Evolutionary conservation across 1,140 invertebrate species (phyloP).

Genomic region (Drosophila albomicans): DNA sequence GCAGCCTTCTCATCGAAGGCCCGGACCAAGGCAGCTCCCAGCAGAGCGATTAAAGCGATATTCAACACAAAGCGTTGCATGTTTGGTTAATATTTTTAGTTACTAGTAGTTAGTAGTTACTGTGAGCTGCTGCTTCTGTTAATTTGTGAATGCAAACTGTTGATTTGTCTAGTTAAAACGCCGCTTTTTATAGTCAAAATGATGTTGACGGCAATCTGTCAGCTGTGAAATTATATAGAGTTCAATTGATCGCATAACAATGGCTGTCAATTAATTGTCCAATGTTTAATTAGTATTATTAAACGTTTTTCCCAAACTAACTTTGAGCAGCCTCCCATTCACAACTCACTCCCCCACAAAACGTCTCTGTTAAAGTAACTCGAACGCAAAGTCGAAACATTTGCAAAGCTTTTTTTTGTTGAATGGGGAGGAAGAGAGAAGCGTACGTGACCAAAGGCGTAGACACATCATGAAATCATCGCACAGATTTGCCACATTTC

Average conservation of each 20-base stretch:
- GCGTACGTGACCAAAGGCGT: slow-evolving; percentile 44
- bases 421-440: background rate
- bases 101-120: too few species aligned
- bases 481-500: slow-evolving; percentile 45
- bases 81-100: slow-evolving; percentile 8
- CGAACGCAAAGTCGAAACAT: background rate
- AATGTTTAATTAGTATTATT: slow-evolving; percentile 40
- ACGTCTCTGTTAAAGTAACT: background rate
- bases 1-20: slow-evolving; percentile 65
- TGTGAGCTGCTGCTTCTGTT: background rate
- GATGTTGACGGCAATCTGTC: slow-evolving; percentile 33
- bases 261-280: slow-evolving; percentile 28
- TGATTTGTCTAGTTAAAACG: slow-evolving; percentile 22
- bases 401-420: slow-evolving; percentile 11
- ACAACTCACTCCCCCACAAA: background rate
- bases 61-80: slow-evolving; percentile 44
- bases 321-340: slow-evolving; percentile 9
- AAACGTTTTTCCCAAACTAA: slow-evolving; percentile 12
- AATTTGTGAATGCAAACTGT: slow-evolving; percentile 28
- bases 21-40: slow-evolving; percentile 35
- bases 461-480: slow-evolving; percentile 33
- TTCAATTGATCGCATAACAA: slow-evolving; percentile 38
- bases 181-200: slow-evolving; percentile 33
- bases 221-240: slow-evolving; percentile 73
- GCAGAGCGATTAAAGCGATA: slow-evolving; percentile 30